Evolutionary conservation across 1,140 invertebrate genomes (phyloP), one percentile per base, ranked within the genome.

Genomic region (Nymphalis io): DNA sequence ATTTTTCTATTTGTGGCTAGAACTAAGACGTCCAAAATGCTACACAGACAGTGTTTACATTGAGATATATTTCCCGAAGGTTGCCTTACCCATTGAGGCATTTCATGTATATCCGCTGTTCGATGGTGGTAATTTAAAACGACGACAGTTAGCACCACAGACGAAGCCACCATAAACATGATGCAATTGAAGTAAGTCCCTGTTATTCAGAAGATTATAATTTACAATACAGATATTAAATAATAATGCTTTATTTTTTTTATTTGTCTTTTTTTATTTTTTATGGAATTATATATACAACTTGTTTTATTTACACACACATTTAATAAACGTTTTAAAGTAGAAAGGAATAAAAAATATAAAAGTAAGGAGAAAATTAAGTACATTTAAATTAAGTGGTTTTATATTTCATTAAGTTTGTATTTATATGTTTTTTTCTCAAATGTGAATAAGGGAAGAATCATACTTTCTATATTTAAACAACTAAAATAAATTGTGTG

Each of bases 121-220:
- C 98, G 94, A 93, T 99, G 98, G 93, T 99, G 99, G 92, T 98
- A 99, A 93, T 99, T 99, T 72, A 99, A 95, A 71, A 99, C 98
- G 78, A 99, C 95, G 66, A 99, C 98, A 21, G 99, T 99, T 80
- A 98, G 95, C 70, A 99, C 97, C 82, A 99, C 98, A 72, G 98
- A 99, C 70, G 98, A 98, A 46, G 98, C 98, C 91, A 99, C 98
- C 98, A 99, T 99, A 92, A 99, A 98, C 99, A 99, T 99, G 92
- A 99, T 99, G 93, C 98, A 99, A 92, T 99, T 99, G 95, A 99
- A 99, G 93, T 99, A 99, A 76, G 98, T 98, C 84, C 98, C 98
- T 99, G 94, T 76, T 67, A 81, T 68, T 53, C 74, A 74, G 48
- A 65, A 68, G 20, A 59, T 61, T 27, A 38, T 15, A 40, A 40